Base-by-base conservation (phyloP, 1,140 invertebrate species). In the Psix sp. region DNA sequence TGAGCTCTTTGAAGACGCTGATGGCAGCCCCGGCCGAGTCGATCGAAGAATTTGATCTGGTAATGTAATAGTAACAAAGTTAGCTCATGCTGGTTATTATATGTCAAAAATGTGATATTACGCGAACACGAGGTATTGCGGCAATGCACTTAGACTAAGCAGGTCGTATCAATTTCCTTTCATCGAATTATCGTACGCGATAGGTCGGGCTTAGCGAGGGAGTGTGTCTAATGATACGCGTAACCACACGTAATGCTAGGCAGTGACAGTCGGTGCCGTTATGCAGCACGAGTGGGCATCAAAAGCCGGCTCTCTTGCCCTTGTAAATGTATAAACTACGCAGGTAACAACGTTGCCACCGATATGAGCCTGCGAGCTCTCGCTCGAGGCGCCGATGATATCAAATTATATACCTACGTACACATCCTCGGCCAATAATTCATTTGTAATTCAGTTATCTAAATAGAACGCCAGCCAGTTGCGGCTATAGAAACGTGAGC, bases 381-480 rank as follows among this genome's bases (percentile, higher is more conserved):
- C 57, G 76, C 73, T 52, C 38, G 75, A 77, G 79, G 77, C 77
- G 68, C 51, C 80, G 78, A 80, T 81, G 79, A 80, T 82, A 84
- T 84, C 79, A 78, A 82, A 84, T 84, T 84, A 83, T 80, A 80
- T 81, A 77, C 77, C 74, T 74, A 77, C 76, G 72, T 74, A 80
- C 67, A 80, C 80, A 79, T 81, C 81, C 70, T 60, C 76, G 77
- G 75, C 77, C 78, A 80, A 84, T 85, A 83, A 84, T 82, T 85
- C 82, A 84, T 81, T 78, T 68, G 78, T 82, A 81, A 85, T 85
- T 83, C 82, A 81, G 79, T 85, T 84, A 82, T 83, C 80, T 82
- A 80, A 80, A 82, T 80, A 81, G 80, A 78, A 78, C 75, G 78
- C 51, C 65, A 42, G 57, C 48, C 35, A 21, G 71, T 42, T 46